A percentile compares a stretch with the other conserved stretches of the same genome.
These are phyloP conservation scores for Patella ulyssiponensis DNA, from an alignment of 2,888 invertebrate genomes.

Conservation along the genomic window DNA sequence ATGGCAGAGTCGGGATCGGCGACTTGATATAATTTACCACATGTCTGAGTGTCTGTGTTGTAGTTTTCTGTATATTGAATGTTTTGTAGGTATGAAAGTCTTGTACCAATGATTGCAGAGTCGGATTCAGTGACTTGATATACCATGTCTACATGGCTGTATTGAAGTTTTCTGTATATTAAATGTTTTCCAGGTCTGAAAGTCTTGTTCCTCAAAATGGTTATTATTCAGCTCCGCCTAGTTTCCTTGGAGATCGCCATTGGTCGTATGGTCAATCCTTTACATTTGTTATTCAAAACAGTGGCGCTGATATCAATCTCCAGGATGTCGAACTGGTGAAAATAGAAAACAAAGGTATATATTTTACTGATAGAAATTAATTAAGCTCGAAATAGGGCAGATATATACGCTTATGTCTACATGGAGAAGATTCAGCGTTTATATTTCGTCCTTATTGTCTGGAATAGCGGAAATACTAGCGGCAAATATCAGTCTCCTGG, in stretches of 20 bases:
- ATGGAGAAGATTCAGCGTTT: too few species aligned
- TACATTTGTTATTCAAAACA: conserved; percentile 22
- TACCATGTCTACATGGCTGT: too few species aligned
- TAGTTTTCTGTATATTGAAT: not conserved
- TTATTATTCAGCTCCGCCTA: conserved; percentile 32
- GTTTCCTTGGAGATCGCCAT: conserved; percentile 37
- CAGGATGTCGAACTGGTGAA: conserved; percentile 12
- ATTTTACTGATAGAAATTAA: too few species aligned
- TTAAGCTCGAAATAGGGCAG: too few species aligned
- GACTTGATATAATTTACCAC: too few species aligned
- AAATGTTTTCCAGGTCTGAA: conserved; percentile 10
- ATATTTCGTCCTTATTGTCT: too few species aligned
- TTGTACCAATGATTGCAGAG: not conserved
- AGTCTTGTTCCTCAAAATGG: not conserved
- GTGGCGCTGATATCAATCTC: conserved; percentile 8
- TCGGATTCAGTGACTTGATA: too few species aligned
- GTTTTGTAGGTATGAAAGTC: not conserved
- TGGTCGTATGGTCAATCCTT: conserved; percentile 41
- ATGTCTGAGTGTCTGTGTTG: too few species aligned
- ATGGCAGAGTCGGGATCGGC: too few species aligned
- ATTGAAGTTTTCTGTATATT: not conserved
- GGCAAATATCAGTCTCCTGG: too few species aligned
- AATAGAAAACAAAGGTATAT: conserved; percentile 7
- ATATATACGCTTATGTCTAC: too few species aligned
- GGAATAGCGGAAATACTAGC: too few species aligned